These are phyloP conservation scores for Brachionus sp. DNA, from an alignment of 1,140 invertebrate genomes.

Conservation along the genomic window DNA sequence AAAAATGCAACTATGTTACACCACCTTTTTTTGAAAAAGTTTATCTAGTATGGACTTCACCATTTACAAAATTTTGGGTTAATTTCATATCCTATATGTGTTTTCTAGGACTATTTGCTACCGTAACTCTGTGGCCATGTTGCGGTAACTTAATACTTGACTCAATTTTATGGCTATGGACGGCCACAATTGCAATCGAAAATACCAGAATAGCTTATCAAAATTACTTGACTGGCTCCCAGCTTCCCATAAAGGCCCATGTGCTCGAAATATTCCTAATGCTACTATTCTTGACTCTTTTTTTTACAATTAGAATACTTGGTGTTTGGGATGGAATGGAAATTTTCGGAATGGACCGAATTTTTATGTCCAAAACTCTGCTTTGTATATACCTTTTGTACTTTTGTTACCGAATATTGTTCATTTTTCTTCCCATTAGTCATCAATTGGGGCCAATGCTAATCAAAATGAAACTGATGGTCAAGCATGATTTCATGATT, in stretches of 20 bases:
- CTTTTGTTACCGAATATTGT: slow-evolving; percentile 59
- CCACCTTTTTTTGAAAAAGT: slow-evolving; percentile 46
- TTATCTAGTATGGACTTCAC: slow-evolving; percentile 55
- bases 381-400: slow-evolving; percentile 55
- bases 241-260: slow-evolving; percentile 49
- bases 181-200: slow-evolving; percentile 52
- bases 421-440: slow-evolving; percentile 59
- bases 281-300: slow-evolving; percentile 49
- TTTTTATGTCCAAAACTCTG: slow-evolving; percentile 51
- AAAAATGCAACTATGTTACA: slow-evolving; percentile 39
- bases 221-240: slow-evolving; percentile 51
- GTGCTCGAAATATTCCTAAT: slow-evolving; percentile 46
- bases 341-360: slow-evolving; percentile 47
- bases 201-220: slow-evolving; percentile 50
- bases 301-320: slow-evolving; percentile 52
- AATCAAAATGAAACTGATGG: slow-evolving; percentile 59
- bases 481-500: slow-evolving; percentile 58
- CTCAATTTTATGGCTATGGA: slow-evolving; percentile 56
- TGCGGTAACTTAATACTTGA: slow-evolving; percentile 58
- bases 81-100: slow-evolving; percentile 57
- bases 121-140: slow-evolving; percentile 57
- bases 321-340: slow-evolving; percentile 47
- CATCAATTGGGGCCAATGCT: slow-evolving; percentile 60
- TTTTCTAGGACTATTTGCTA: slow-evolving; percentile 57
- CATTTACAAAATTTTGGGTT: slow-evolving; percentile 58